Conservation (phyloP, 2,888 invertebrate species). For the Caenorhabditis japonica region DNA sequence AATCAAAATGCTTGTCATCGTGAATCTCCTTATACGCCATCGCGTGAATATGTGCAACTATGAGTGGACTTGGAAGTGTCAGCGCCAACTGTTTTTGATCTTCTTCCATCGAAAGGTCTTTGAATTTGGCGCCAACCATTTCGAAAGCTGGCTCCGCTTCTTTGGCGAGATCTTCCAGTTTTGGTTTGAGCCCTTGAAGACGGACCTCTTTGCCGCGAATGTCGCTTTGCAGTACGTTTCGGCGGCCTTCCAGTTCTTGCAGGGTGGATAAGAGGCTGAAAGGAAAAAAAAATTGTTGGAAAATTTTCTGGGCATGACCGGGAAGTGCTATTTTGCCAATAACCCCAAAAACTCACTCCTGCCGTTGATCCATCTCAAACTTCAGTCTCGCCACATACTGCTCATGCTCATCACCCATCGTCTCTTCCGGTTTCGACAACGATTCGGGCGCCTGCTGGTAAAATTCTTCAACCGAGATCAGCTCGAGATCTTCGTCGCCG, state of each 20-base stretch:
- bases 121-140: slow-evolving; percentile 54
- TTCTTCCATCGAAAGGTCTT: slow-evolving; percentile 10
- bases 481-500: slow-evolving; percentile 63
- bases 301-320: too few relatives aligned
- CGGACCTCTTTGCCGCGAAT: slow-evolving; percentile 69
- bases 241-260: slow-evolving; percentile 64
- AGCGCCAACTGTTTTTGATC: slow-evolving; percentile 43
- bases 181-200: slow-evolving; percentile 55
- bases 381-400: slow-evolving; percentile 65
- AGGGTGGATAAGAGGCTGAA: slow-evolving; percentile 62
- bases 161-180: slow-evolving; percentile 48
- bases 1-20: slow-evolving; percentile 42
- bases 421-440: slow-evolving; percentile 48
- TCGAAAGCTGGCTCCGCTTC: slow-evolving; percentile 57
- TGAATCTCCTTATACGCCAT: slow-evolving; percentile 60
- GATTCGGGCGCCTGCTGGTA: slow-evolving; percentile 55
- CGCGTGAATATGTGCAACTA: slow-evolving; percentile 56
- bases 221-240: slow-evolving; percentile 66
- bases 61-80: slow-evolving; percentile 51
- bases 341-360: slow-evolving; percentile 46
- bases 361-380: slow-evolving; percentile 65
- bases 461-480: slow-evolving; percentile 67
- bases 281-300: background rate
- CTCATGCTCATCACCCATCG: slow-evolving; percentile 62
- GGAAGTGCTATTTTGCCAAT: too few relatives aligned